Conservation (phyloP, 1,140 invertebrate genomes). For the Charaxes varanes region DNA sequence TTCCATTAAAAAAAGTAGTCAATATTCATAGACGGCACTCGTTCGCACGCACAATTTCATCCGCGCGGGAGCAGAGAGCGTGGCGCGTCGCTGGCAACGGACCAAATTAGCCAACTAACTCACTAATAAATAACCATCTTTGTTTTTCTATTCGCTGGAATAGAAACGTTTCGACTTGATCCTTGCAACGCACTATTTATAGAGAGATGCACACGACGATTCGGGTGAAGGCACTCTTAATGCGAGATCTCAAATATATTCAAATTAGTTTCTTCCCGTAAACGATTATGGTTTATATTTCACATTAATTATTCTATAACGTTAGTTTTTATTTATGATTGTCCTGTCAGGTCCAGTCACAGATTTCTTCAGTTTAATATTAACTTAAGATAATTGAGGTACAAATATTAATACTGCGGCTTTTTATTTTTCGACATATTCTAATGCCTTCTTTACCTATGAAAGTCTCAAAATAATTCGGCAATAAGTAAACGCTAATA, state of each 20-base stretch:
- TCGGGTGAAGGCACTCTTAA: constrained; percentile 70
- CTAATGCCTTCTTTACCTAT: too few relatives aligned
- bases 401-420: too few relatives aligned
- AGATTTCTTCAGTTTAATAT: too few relatives aligned
- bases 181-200: constrained; percentile 61
- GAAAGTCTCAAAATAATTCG: too few relatives aligned
- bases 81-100: constrained; percentile 52
- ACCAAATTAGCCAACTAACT: constrained; percentile 71
- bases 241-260: constrained; percentile 37
- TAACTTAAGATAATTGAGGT: too few relatives aligned
- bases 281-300: too few relatives aligned
- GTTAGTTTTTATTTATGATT: too few relatives aligned
- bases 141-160: constrained; percentile 70
- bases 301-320: too few relatives aligned
- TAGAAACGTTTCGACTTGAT: constrained; percentile 59
- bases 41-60: constrained; percentile 57
- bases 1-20: constrained; percentile 23
- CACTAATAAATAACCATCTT: constrained; percentile 73
- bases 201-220: constrained; percentile 59
- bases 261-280: background rate
- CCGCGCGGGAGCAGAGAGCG: constrained; percentile 49
- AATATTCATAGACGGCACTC: constrained; percentile 43
- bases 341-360: too few relatives aligned
- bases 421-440: too few relatives aligned
- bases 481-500: too few relatives aligned